Evolutionary conservation across 2,113 vertebrate species (phyloP).

Genomic region (Pterocles orientalis): DNA sequence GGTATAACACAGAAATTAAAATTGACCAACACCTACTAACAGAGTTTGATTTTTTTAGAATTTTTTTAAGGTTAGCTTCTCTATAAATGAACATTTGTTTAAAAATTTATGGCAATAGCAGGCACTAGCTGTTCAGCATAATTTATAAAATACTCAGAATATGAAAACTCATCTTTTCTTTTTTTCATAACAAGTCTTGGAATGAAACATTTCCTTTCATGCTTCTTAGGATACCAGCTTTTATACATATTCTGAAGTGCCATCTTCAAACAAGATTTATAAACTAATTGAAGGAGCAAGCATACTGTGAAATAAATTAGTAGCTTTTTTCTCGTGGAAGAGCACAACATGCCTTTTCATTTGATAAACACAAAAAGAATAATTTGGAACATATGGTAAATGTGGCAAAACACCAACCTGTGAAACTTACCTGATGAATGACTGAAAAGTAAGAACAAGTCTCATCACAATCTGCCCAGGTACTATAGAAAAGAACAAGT

Average conservation of each 20-base stretch:
- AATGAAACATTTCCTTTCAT: neutral
- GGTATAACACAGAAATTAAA: neutral
- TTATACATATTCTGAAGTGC: neutral
- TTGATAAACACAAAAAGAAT: slow-evolving; percentile 24
- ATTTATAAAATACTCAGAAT: neutral
- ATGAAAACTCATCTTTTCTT: neutral
- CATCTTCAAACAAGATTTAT: slow-evolving; percentile 38
- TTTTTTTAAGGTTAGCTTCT: neutral
- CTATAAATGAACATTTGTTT: neutral
- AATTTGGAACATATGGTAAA: slow-evolving; percentile 4
- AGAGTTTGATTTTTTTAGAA: neutral
- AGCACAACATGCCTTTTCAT: neutral
- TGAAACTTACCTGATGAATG: neutral
- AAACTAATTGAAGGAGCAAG: slow-evolving; percentile 12
- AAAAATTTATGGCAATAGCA: neutral
- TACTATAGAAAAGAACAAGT: neutral
- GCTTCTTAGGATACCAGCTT: neutral
- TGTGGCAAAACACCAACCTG: neutral
- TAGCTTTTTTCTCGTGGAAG: neutral
- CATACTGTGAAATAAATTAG: slow-evolving; percentile 27
- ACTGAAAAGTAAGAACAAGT: neutral
- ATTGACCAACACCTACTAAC: neutral
- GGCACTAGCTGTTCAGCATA: neutral
- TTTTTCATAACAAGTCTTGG: neutral
- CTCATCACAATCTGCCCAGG: neutral